These are phyloP conservation scores for Yponomeuta sedellus DNA, from an alignment of 2,888 invertebrate genomes.

Conservation along the genomic window DNA sequence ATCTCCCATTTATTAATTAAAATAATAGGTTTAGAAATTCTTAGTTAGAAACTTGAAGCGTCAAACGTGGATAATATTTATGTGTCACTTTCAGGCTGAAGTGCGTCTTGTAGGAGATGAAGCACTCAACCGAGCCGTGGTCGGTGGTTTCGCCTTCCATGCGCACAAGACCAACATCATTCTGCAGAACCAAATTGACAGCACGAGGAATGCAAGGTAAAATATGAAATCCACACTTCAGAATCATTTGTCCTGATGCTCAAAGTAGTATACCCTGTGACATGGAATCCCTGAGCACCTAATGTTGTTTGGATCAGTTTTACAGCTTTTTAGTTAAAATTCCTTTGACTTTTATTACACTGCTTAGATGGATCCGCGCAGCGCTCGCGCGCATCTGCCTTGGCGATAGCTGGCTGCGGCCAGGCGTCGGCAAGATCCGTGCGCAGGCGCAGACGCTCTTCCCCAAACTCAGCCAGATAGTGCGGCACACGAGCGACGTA, in stretches of 20 bases:
- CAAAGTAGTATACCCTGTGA: too few relatives aligned
- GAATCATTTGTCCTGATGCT: too few relatives aligned
- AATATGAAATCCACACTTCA: not conserved
- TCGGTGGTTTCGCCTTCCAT: slow-evolving; percentile 66
- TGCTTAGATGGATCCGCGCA: slow-evolving; percentile 65
- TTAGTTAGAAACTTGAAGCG: too few relatives aligned
- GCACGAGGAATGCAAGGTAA: slow-evolving; percentile 62
- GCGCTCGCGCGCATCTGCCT: slow-evolving; percentile 62
- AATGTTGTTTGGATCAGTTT: too few relatives aligned
- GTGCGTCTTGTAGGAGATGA: slow-evolving; percentile 68
- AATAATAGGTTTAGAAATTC: too few relatives aligned
- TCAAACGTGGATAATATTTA: too few relatives aligned
- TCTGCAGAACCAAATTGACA: slow-evolving; percentile 63
- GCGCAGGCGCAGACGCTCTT: slow-evolving; percentile 64
- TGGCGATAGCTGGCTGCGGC: slow-evolving; percentile 65
- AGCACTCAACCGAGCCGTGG: slow-evolving; percentile 64
- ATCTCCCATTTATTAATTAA: too few relatives aligned
- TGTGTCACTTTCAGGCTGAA: slow-evolving; percentile 49
- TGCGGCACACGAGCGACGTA: slow-evolving; percentile 49
- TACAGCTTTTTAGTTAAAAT: too few relatives aligned
- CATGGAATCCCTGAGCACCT: too few relatives aligned
- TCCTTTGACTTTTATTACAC: too few relatives aligned
- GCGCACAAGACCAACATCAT: slow-evolving; percentile 65
- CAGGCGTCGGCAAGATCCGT: slow-evolving; percentile 64
- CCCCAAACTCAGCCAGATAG: slow-evolving; percentile 61